Base-by-base conservation (phyloP, 30 jellyfish, hydroid and myxozoan species). In the Turritopsis rubra region DNA sequence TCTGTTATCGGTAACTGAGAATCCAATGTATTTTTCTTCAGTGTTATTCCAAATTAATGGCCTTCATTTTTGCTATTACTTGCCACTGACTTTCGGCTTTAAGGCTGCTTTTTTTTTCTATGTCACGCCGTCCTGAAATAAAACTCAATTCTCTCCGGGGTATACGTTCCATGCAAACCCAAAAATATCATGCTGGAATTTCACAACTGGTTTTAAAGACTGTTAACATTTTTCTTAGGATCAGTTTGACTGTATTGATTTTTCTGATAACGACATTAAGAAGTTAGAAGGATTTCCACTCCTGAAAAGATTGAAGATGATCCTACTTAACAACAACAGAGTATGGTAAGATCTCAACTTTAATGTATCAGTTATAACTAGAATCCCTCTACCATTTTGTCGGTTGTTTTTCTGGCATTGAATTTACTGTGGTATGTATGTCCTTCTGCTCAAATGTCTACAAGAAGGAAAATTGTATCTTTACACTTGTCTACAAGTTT, bases 161-260 rank as follows among this genome's bases (percentile, higher is more conserved):
- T n/a, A n/a, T n/a, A n/a, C n/a, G n/a, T n/a, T n/a, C n/a, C n/a
- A n/a, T n/a, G n/a, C n/a, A n/a, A n/a, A n/a, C n/a, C n/a, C n/a
- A n/a, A n/a, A n/a, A n/a, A n/a, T n/a, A n/a, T n/a, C n/a, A n/a
- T n/a, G n/a, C n/a, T n/a, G n/a, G n/a, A n/a, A n/a, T n/a, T n/a
- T n/a, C n/a, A n/a, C n/a, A n/a, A n/a, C 60, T 41, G 60, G 9
- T 3, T 41, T 41, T 41, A 3, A 41, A 41, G 13, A 3, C 60
- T 13, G 13, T 41, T 29, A n/a, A n/a, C n/a, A n/a, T n/a, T 27
- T 29, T 29, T 80, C 74, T 75, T 28, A 93, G 99, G 99, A 93
- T 86, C 99, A 93, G 86, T 93, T 93, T 85, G 99, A 93, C 72
- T 84, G 96, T 75, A 93, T 93, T 28, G 99, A 93, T 73, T 28